A percentile compares a stretch with the other conserved stretches of the same genome.
These are phyloP conservation scores for Poecile montanus DNA, from an alignment of 2,797 vertebrate species.

Conservation along the genomic window DNA sequence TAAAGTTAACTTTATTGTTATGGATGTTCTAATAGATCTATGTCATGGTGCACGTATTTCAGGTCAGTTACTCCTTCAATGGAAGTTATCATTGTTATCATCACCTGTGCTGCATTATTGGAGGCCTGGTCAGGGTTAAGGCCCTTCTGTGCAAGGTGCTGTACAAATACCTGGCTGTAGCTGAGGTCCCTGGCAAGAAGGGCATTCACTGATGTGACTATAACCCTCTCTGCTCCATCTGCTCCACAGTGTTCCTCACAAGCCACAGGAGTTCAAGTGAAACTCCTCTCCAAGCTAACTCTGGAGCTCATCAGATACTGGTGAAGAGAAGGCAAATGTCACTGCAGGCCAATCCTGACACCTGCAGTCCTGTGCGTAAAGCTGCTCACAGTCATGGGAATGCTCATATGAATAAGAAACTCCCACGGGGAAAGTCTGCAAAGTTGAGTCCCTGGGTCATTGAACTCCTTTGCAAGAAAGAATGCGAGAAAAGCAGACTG, in stretches of 20 bases:
- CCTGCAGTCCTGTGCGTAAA: constrained; percentile 10
- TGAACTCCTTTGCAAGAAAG: not conserved
- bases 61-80: not conserved
- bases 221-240: not conserved
- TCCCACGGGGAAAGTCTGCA: not conserved
- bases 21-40: not conserved
- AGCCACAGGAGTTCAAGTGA: not conserved
- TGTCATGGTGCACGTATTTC: not conserved
- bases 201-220: not conserved
- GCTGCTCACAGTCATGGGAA: constrained; percentile 23
- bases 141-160: not conserved
- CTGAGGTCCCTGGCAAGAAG: not conserved
- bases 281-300: not conserved
- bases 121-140: not conserved
- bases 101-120: not conserved
- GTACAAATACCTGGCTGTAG: not conserved
- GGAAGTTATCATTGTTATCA: not conserved
- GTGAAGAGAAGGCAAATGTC: not conserved
- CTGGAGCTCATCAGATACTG: not conserved
- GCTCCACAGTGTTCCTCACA: not conserved
- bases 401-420: not conserved
- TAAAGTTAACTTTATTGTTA: not conserved
- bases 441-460: not conserved
- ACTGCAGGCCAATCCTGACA: not conserved
- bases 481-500: not conserved